Evolutionary conservation across 2,888 invertebrate species (phyloP).

Genomic region (Horisme vitalbata): DNA sequence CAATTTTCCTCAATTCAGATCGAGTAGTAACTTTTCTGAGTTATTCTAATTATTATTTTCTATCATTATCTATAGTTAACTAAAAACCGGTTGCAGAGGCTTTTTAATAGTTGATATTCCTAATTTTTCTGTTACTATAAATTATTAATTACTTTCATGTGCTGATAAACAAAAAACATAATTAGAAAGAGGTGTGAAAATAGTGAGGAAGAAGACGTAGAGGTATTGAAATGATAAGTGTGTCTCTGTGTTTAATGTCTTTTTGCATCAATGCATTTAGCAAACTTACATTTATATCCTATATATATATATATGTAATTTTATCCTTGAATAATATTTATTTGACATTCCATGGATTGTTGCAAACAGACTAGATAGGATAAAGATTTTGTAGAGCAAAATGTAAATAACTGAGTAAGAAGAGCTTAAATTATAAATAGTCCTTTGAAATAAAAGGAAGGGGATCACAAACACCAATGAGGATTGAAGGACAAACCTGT

Average conservation of each 20-base stretch:
- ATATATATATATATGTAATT: too few relatives aligned
- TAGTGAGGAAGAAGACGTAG: slow-evolving; percentile 47
- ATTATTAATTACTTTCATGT: slow-evolving; percentile 74
- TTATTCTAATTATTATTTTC: slow-evolving; percentile 30
- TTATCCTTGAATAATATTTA: slow-evolving; percentile 12
- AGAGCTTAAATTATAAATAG: slow-evolving; percentile 49
- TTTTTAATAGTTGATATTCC: slow-evolving; percentile 48
- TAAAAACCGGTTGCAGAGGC: slow-evolving; percentile 71
- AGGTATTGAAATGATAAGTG: slow-evolving; percentile 57
- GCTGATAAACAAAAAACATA: slow-evolving; percentile 76
- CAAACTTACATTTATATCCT: background rate
- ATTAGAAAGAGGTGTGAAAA: slow-evolving; percentile 34
- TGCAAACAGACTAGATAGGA: slow-evolving; percentile 54
- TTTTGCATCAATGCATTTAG: slow-evolving; percentile 58
- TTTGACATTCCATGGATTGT: slow-evolving; percentile 43
- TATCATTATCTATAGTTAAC: slow-evolving; percentile 11
- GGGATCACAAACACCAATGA: slow-evolving; percentile 80
- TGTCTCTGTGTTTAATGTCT: slow-evolving; percentile 51
- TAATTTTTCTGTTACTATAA: slow-evolving; percentile 40
- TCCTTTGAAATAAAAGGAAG: slow-evolving; percentile 62
- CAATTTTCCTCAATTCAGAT: slow-evolving; percentile 78
- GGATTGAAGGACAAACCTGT: slow-evolving; percentile 83
- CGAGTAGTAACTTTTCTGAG: slow-evolving; percentile 50
- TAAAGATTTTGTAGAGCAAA: slow-evolving; percentile 43
- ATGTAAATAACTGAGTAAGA: slow-evolving; percentile 49